phyloP scores from a whole-genome alignment of 2,888 invertebrate species.

The Dioctria rufipes region DNA sequence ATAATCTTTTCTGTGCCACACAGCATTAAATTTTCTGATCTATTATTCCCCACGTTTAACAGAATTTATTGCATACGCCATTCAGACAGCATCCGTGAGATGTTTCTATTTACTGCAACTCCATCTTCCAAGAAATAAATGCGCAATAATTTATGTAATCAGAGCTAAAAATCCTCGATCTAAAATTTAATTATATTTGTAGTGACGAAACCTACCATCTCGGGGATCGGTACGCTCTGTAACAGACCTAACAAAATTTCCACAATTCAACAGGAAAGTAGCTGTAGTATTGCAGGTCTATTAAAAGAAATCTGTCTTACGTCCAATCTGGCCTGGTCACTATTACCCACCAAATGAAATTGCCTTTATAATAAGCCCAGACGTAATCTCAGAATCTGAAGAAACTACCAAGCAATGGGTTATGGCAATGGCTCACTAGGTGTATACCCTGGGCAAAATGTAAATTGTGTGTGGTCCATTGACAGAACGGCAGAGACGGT shows the following conservation, averaged over 20 bases:
- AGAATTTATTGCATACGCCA: no score
- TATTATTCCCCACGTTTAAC: no score
- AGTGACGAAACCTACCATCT: conserved; percentile 27
- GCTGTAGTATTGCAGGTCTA: neutral
- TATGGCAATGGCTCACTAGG: conserved; percentile 4
- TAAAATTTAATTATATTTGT: conserved; percentile 29
- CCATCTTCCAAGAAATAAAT: neutral
- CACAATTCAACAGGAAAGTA: neutral
- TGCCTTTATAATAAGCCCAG: conserved; percentile 46
- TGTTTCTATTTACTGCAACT: conserved; percentile 1
- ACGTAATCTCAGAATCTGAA: conserved; percentile 26
- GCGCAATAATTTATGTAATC: neutral
- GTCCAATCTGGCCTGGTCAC: neutral
- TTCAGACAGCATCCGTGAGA: no score
- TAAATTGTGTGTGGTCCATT: conserved; percentile 58
- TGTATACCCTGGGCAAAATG: conserved; percentile 39
- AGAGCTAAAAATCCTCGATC: conserved; percentile 13
- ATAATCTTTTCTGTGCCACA: no score
- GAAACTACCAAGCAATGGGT: conserved; percentile 33
- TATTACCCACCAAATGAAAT: conserved; percentile 42
- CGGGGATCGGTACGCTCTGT: neutral
- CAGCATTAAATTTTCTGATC: no score
- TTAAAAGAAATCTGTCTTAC: conserved; percentile 15
- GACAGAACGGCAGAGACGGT: conserved; percentile 52
- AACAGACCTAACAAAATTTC: neutral